Base-by-base conservation (phyloP, 2,797 vertebrate species). In the Macrochelys suwanniensis region DNA sequence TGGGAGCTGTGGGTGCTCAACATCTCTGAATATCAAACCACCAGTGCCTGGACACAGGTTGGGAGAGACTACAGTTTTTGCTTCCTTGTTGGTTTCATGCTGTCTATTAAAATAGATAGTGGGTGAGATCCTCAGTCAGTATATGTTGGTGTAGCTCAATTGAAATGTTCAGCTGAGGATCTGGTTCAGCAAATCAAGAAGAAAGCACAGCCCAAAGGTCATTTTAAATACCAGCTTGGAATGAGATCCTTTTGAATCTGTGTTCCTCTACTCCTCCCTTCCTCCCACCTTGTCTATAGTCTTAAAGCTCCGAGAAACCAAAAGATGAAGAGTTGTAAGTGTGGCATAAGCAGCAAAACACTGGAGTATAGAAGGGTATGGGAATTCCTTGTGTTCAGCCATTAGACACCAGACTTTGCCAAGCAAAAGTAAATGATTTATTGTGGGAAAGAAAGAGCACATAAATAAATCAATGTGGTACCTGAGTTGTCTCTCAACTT, bases 391-490 rank as follows among this genome's bases (percentile, higher is more conserved):
- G 53, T 54, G 89, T 93, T 86, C 84, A 95, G 33, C 59, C 89
- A 81, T 71, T 79, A 96, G 95, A 93, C 74, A 91, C 74, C 49
- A 95, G 82, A 95, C 80, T 68, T 26, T 95, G 89, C 93, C 1
- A 0, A 50, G 78, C 51, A 84, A 49, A 76, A 85, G 45, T 25
- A 47, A 76, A 54, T 84, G 81, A 95, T 97, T 95, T 85, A 96
- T 90, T 88, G 86, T 93, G 94, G 96, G 94, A 97, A 97, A 85
- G 80, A 93, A 94, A 94, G 80, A 87, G 71, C 1, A 2, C 88
- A 84, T 94, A 54, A 92, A 86, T 96, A 97, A 95, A 93, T 94
- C 84, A 97, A 91, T 84, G 59, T 21, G 80, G 88, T 94, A 85
- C 82, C 56, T 82, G 84, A 95, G 84, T 37, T 87, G 91, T 82